Evolutionary conservation across 2,113 vertebrate species (phyloP).

Genomic region (Protobothrops flavoviridis): DNA sequence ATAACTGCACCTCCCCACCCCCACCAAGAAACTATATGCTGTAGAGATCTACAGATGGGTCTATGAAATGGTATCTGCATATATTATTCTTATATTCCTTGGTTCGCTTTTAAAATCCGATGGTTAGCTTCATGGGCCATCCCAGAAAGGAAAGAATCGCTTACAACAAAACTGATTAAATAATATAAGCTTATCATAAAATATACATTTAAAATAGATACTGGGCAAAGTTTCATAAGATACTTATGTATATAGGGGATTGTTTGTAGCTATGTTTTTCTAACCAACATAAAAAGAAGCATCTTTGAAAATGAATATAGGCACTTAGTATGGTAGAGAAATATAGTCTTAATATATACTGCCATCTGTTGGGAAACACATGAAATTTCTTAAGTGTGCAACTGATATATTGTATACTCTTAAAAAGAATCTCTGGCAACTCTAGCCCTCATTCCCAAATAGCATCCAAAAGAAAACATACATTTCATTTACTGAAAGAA

Average conservation of each 20-base stretch:
- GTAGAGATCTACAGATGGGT: neutral
- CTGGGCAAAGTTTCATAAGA: neutral
- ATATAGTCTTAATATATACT: conserved; percentile 28
- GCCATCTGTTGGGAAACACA: conserved; percentile 33
- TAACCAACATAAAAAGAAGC: neutral
- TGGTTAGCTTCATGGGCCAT: neutral
- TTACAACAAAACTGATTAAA: neutral
- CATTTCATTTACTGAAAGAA: neutral
- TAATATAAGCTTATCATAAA: neutral
- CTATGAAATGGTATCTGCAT: neutral
- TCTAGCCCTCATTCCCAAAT: neutral
- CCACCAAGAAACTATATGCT: neutral
- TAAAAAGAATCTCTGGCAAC: neutral
- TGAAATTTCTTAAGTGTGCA: conserved; percentile 1
- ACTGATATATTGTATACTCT: neutral
- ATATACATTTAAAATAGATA: neutral
- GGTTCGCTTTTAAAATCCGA: neutral
- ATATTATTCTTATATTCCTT: neutral
- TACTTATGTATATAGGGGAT: neutral
- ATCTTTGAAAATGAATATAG: neutral
- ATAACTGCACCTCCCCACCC: neutral
- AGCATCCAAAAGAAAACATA: neutral
- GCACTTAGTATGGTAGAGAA: neutral
- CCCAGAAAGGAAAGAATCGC: neutral
- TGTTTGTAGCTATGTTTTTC: neutral